Percentiles rank a stretch among this genome's conserved stretches.
These are phyloP conservation scores for Irena cyanogastra DNA, from an alignment of 2,113 vertebrate species.

Conservation along the genomic window DNA sequence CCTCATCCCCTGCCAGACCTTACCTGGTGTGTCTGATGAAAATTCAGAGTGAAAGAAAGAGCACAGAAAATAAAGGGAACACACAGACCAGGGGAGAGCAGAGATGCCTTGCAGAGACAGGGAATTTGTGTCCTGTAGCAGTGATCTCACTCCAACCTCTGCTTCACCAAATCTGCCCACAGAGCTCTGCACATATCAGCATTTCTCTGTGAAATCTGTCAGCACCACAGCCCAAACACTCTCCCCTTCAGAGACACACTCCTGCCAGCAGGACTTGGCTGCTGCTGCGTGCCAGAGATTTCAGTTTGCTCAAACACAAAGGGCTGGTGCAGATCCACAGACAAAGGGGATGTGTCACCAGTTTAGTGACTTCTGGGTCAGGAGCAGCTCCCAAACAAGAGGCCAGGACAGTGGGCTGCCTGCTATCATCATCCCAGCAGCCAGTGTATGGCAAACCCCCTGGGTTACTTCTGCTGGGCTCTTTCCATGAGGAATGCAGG, in stretches of 20 bases:
- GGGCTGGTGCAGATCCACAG: neutral
- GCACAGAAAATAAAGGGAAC: neutral
- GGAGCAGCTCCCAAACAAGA: neutral
- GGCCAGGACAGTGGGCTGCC: neutral
- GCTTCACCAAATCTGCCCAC: neutral
- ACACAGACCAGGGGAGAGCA: neutral
- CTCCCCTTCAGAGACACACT: neutral
- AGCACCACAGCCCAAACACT: neutral
- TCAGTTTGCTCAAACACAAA: neutral
- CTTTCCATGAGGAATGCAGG: neutral
- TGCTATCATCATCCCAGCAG: neutral
- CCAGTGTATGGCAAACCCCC: neutral
- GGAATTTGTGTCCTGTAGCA: neutral
- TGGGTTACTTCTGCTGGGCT: neutral
- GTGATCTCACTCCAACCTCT: neutral
- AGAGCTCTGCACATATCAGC: neutral
- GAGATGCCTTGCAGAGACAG: neutral
- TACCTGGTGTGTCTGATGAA: neutral
- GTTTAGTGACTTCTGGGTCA: neutral
- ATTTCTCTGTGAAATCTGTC: neutral
- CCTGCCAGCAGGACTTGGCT: neutral
- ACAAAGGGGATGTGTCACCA: neutral
- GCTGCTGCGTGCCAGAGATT: neutral
- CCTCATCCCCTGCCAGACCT: neutral
- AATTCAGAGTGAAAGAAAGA: neutral